Base-by-base conservation (phyloP, 1,140 invertebrate species). In the Leptonema lineaticorne region DNA sequence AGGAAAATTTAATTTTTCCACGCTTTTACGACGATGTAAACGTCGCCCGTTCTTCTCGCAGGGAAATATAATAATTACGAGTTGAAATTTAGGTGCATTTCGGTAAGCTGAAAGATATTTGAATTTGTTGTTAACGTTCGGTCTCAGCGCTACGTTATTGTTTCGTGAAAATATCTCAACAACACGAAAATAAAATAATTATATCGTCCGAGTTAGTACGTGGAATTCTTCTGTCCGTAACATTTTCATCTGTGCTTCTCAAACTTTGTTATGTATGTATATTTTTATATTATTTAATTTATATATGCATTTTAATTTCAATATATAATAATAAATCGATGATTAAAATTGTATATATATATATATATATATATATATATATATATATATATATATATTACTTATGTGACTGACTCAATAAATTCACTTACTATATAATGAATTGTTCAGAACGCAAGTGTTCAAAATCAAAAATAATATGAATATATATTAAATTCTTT, bases 101-200 rank as follows among this genome's bases (percentile, higher is more conserved):
- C n/a, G n/a, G n/a, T n/a, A n/a, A n/a, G n/a, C n/a, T 7, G 50
- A 53, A 22, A 26, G 20, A 53, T 53, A 53, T 53, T 53, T 26
- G 50, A 26, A 26, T 53, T 53, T 24, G 50, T 53, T 53, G 37
- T 41, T 24, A 22, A 24, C 50, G 50, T 11, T 53, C 50, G 50
- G 5, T 53, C 22, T 26, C 2, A 26, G 18, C n/a, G 14, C 16
- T 50, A 22, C 22, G 46, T 53, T 53, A 24, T 53, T 50, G 50
- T 53, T 53, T 26, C 27, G 22, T 53, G 50, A 26, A 53, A 53
- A 53, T 53, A 53, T 53, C 50, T 53, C 50, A 53, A 53, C 50
- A 53, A 53, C 50, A 53, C 50, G 50, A 53, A 53, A 53, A 53
- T 53, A 53, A 53, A 53, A 53, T 53, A 53, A 53, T 53, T 53